Conservation (phyloP, 2,888 invertebrate genomes). For the Periphyllus acericola region DNA sequence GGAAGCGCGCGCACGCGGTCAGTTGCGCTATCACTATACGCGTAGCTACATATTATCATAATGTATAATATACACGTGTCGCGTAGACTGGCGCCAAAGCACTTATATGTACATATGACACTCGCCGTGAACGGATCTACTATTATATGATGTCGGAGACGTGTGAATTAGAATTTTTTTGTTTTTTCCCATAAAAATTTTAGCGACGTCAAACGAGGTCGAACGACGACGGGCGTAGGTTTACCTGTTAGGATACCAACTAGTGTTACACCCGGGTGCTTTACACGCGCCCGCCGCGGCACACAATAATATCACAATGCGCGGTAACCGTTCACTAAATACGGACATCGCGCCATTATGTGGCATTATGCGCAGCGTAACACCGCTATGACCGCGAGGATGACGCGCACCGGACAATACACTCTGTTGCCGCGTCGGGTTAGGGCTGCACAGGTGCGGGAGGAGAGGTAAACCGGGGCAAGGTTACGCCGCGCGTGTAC, state of each 20-base stretch:
- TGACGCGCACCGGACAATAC: neutral
- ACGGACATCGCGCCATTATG: slow-evolving; percentile 18
- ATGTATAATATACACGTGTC: neutral
- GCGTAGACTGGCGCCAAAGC: slow-evolving; percentile 51
- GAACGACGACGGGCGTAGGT: neutral
- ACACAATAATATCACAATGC: neutral
- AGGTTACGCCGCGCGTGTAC: neutral
- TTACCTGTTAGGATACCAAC: too few species aligned
- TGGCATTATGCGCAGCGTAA: too few species aligned
- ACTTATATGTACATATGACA: neutral
- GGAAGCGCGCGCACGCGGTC: neutral
- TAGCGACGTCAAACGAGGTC: neutral
- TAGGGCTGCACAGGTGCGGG: neutral
- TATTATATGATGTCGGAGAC: neutral
- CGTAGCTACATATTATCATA: too few species aligned
- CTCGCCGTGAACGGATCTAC: neutral
- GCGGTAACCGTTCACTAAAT: slow-evolving; percentile 4
- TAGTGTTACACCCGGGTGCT: too few species aligned
- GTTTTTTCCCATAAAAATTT: neutral
- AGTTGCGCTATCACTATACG: too few species aligned
- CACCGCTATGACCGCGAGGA: too few species aligned
- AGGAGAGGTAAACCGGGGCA: slow-evolving; percentile 35
- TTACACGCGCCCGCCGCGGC: too few species aligned
- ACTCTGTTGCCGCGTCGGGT: neutral
- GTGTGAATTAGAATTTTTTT: neutral